Evolutionary conservation across 2,888 invertebrate species (phyloP), one percentile per base, ranked within the genome.

Genomic region (Luperina nickerlii): DNA sequence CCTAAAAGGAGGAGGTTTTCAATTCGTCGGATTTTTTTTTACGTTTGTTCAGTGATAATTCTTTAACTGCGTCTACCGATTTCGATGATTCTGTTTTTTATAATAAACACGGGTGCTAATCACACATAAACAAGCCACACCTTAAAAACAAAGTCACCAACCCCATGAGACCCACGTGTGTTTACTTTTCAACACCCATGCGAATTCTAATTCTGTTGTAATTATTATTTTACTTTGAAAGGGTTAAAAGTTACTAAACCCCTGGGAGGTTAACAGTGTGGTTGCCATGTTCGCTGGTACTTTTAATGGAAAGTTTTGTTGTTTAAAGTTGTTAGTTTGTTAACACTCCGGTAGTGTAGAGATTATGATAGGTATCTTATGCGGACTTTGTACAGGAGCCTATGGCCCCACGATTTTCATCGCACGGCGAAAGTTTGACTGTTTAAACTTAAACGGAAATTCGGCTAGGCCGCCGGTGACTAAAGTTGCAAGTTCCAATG

Each of bases 241-340:
- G 83, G 83, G 73, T 86, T 82, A 27, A 67, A 82, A 83, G 76
- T 77, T 70, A 38, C 0, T 71, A 86, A 77, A 57, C 51, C 70
- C 24, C 15, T 71, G 67, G 27, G 62, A 76, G 63, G 65, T 42
- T n/a, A 6, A 57, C 74, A n/a, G 15, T 57, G 73, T n/a, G 48
- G 68, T 69, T 27, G 32, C 5, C 24, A 69, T 60, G 68, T 62
- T 38, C n/a, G 27, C 38, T 67, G 38, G 38, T 48, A 73, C 32
- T 27, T 71, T 15, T n/a, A 65, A 69, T 27, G 48, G 15, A 2
- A 38, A 73, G 51, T 85, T 78, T 80, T 54, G 79, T 51, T 24
- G 27, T 11, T n/a, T 1, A 45, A 32, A 65, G 15, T 81, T 62
- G n/a, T 45, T 38, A 57, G n/a, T 42, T 83, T 45, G 42, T 18